Base-by-base conservation (phyloP, 2,113 vertebrate species). In the Parotia lawesii region DNA sequence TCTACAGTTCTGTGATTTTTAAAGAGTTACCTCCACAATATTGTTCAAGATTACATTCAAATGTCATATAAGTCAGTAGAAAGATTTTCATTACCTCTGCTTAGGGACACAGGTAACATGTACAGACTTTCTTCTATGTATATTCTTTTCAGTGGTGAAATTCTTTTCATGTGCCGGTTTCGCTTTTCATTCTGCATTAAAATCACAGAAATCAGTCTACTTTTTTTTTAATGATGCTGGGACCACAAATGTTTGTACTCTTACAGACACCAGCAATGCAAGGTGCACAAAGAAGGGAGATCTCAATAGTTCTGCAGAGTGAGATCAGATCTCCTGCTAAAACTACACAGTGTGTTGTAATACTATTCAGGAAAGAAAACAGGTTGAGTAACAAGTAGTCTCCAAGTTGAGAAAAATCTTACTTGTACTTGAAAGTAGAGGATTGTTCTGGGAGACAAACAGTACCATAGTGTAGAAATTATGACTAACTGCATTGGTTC, bases 291-390 rank as follows among this genome's bases (percentile, higher is more conserved):
- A 72, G 44, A 80, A 72, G 35, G 38, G 33, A 37, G 8, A 19
- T 40, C 7, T 35, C 35, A 40, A 11, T 31, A 60, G 40, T 10
- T 53, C 40, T 47, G 12, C 22, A 35, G 51, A 47, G 24, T 37
- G 40, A 71, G 24, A 53, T 81, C 13, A 19, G 15, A 16, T 62
- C 8, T 75, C 2, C 45, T 64, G 65, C 21, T 78, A 17, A 78
- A 67, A 65, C 22, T 14, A 15, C 10, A 9, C 0, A 1, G 2
- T 47, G 19, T 8, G 18, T 44, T 57, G 19, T 29, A 50, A 31
- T 28, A 47, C 6, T 53, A 25, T 72, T 88, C 44, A 53, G 20
- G 51, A 50, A 58, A 72, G 44, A 57, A 89, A 87, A 44, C 4
- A 15, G 18, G 5, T 15, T 40, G 25, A 61, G 5, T n/a, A 61